These are phyloP conservation scores for Cloeon dipterum DNA, from an alignment of 2,888 invertebrate species.

Conservation along the genomic window DNA sequence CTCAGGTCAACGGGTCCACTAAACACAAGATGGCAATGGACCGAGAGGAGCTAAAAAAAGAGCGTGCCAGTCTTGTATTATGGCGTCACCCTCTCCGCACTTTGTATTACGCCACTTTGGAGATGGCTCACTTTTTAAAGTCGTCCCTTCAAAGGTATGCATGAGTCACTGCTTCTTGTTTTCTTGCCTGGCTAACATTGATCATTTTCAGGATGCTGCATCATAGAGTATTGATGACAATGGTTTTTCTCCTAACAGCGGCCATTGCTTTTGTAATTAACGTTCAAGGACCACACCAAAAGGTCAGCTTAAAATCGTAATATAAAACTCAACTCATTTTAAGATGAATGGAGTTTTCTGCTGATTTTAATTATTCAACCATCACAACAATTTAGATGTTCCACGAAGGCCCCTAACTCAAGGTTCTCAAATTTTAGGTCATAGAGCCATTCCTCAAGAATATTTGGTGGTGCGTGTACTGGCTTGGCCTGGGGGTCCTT, in stretches of 20 bases:
- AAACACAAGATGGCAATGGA: slow-evolving; percentile 1
- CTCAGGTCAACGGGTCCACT: neutral
- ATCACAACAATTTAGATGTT: no score
- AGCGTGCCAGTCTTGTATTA: slow-evolving; percentile 42
- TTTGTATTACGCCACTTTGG: slow-evolving; percentile 40
- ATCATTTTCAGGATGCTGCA: slow-evolving; percentile 38
- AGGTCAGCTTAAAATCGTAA: slow-evolving; percentile 22
- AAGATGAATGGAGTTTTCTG: no score
- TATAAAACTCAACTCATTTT: no score
- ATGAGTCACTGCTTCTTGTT: no score
- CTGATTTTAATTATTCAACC: no score
- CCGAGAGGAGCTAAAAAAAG: slow-evolving; percentile 16
- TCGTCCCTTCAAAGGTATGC: slow-evolving; percentile 32
- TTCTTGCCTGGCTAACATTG: no score
- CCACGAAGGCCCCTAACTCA: no score
- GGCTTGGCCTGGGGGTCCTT: slow-evolving; percentile 82
- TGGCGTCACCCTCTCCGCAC: slow-evolving; percentile 64
- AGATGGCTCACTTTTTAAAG: slow-evolving; percentile 24
- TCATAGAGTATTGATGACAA: slow-evolving; percentile 29
- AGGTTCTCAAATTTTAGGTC: neutral
- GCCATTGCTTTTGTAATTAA: slow-evolving; percentile 28
- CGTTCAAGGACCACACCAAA: slow-evolving; percentile 39
- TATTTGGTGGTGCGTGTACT: slow-evolving; percentile 57
- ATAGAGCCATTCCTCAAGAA: neutral
- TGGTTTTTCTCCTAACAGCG: slow-evolving; percentile 23